Evolutionary conservation across 64 coral and sea anemone species (phyloP), one percentile per base, ranked within the genome.

Genomic region (Catalaphyllia jardinei): DNA sequence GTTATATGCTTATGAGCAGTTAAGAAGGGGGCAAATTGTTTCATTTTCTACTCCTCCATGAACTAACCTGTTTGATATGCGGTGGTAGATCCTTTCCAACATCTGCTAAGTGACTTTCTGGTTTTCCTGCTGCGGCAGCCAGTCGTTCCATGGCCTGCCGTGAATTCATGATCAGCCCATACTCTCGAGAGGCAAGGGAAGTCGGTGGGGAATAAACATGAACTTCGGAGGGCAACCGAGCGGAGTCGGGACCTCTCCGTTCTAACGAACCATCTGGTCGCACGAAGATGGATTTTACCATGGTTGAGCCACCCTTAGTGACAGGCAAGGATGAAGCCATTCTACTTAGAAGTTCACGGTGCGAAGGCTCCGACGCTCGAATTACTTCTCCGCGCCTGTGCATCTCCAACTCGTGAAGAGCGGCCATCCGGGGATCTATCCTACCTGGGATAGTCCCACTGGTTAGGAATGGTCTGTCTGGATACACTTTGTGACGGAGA

Each of bases 21-120:
- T 57, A 57, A 12, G 54, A 16, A 1, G 11, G 15, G 54, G 15
- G 54, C 11, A 57, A 57, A 57, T 22, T 67, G 18, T 22, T 67
- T 67, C 24, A 24, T 67, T 69, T 69, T 25, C 65, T 10, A 69
- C 24, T 69, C 22, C 4, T 27, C 25, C 22, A 11, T n/a, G 65
- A 25, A n/a, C 94, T 86, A 73, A 96, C 95, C 95, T 92, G 87
- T 87, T 91, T 92, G 31, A 96, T 72, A 76, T 96, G 94, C 13
- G 88, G 91, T 64, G 94, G 91, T 17, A 96, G 51, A 50, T 96
- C 91, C 62, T 96, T 93, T 28, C 50, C 87, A 62, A 87, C 54
- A 6, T 97, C 95, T 63, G 64, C 87, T 24, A 87, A 20, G 15
- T 90, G 62, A 71, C 69, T 54, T 57, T 75, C 73, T 8, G 91